phyloP scores from a whole-genome alignment of 2,797 vertebrate species.

The Enteromius anoplus region DNA sequence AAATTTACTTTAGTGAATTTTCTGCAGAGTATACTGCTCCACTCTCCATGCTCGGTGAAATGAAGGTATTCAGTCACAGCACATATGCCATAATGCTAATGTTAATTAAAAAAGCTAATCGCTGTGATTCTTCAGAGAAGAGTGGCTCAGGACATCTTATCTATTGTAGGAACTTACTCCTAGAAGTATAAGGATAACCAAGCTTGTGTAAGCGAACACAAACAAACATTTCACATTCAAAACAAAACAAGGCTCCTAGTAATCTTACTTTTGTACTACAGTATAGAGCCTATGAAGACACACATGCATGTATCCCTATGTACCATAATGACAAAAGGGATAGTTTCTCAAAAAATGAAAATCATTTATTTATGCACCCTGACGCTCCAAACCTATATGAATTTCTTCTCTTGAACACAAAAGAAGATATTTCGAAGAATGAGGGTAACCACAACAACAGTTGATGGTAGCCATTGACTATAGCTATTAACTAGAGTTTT shows the following conservation, averaged over 20 bases:
- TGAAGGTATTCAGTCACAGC: constrained; percentile 65
- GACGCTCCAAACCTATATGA: not conserved
- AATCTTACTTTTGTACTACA: not conserved
- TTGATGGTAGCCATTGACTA: not conserved
- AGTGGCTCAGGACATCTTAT: constrained; percentile 52
- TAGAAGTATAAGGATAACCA: not conserved
- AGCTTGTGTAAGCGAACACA: not conserved
- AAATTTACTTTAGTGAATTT: constrained; percentile 84
- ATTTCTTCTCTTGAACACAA: not conserved
- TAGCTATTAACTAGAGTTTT: not conserved
- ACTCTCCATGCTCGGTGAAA: constrained; percentile 61
- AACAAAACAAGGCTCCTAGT: not conserved
- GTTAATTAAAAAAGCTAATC: constrained; percentile 66
- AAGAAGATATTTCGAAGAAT: not conserved
- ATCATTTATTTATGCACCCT: not conserved
- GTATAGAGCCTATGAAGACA: not conserved
- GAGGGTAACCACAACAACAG: not conserved
- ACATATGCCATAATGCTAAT: constrained; percentile 67
- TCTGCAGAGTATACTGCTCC: constrained; percentile 68
- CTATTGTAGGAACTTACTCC: constrained; percentile 36
- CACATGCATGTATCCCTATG: not conserved
- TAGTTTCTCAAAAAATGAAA: not conserved
- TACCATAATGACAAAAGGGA: not conserved
- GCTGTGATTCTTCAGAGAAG: constrained; percentile 55
- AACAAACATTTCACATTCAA: not conserved